Conservation (phyloP, 2,888 invertebrate genomes). For the Cryptocephalus primarius region DNA sequence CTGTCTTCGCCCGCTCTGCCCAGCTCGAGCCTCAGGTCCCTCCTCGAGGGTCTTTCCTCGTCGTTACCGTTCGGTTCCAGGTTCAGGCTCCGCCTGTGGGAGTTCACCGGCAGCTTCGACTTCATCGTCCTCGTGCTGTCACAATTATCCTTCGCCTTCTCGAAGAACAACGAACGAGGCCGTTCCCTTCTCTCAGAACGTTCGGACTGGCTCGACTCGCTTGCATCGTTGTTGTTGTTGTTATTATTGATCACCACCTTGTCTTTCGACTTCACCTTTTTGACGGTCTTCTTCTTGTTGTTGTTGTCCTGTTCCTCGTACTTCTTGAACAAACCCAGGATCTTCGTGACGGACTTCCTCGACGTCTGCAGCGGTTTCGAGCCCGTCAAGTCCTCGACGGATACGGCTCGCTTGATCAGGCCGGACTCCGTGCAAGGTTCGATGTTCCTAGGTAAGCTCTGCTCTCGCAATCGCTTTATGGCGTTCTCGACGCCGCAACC, state of each 20-base stretch:
- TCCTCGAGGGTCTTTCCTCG: slow-evolving; percentile 23
- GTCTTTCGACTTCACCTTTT: slow-evolving; percentile 7
- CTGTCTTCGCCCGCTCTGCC: slow-evolving; percentile 28
- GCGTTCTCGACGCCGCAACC: slow-evolving; percentile 43
- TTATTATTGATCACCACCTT: slow-evolving; percentile 15
- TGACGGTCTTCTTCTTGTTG: slow-evolving; percentile 25
- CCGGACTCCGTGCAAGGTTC: slow-evolving; percentile 49
- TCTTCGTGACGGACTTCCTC: slow-evolving; percentile 60
- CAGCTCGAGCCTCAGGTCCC: slow-evolving; percentile 53
- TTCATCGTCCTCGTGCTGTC: slow-evolving; percentile 13
- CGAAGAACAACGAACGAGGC: slow-evolving; percentile 44
- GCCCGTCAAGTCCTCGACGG: slow-evolving; percentile 53
- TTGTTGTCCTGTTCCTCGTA: slow-evolving; percentile 48
- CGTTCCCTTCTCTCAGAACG: slow-evolving; percentile 39
- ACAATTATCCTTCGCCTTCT: slow-evolving; percentile 32
- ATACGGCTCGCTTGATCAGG: slow-evolving; percentile 59
- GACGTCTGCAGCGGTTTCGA: slow-evolving; percentile 43
- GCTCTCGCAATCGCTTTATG: slow-evolving; percentile 51
- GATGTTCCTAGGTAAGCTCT: slow-evolving; percentile 49
- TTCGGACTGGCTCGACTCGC: slow-evolving; percentile 16
- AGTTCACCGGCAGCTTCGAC: slow-evolving; percentile 32
- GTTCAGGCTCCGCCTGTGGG: slow-evolving; percentile 33
- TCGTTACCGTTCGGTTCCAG: slow-evolving; percentile 19
- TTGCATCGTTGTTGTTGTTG: slow-evolving; percentile 5
- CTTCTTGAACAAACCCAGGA: slow-evolving; percentile 67